Evolutionary conservation across 2,113 vertebrate genomes (phyloP).

Genomic region (Myiozetetes cayanensis): DNA sequence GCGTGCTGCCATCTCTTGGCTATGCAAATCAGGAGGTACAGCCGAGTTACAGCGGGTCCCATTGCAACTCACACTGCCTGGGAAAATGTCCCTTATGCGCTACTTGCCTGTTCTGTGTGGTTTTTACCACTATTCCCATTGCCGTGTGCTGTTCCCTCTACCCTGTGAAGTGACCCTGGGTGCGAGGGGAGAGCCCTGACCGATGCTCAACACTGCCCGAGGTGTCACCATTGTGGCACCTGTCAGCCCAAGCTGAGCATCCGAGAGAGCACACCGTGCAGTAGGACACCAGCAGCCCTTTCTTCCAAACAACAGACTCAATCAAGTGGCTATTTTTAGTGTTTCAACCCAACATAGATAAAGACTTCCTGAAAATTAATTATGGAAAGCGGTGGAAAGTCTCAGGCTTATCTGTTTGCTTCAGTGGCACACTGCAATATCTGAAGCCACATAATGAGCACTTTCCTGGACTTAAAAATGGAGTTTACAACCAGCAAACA

Average conservation of each 20-base stretch:
- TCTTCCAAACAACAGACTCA: background rate
- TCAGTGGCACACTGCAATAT: background rate
- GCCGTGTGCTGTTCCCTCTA: fast-evolving
- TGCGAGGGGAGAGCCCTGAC: background rate
- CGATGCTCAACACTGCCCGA: fast-evolving
- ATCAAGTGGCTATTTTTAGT: background rate
- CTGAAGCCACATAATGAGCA: fast-evolving
- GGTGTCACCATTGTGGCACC: fast-evolving
- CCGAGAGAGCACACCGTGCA: fast-evolving
- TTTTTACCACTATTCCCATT: background rate
- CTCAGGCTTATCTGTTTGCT: background rate
- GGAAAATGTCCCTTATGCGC: fast-evolving
- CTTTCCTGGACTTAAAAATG: background rate
- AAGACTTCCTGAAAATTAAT: background rate
- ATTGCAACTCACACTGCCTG: fast-evolving
- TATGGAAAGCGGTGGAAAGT: background rate
- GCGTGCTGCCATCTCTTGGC: constrained; percentile 61
- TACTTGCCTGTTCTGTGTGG: fast-evolving
- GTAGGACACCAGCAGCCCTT: background rate
- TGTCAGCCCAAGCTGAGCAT: fast-evolving
- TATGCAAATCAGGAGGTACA: background rate
- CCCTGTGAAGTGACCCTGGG: background rate
- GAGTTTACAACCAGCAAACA: background rate
- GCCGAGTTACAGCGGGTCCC: fast-evolving
- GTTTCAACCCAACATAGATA: background rate